Percentiles rank a stretch among this genome's conserved stretches.
phyloP scores from a whole-genome alignment of 2,113 vertebrate genomes.

The Epinephelus fuscoguttatus region DNA sequence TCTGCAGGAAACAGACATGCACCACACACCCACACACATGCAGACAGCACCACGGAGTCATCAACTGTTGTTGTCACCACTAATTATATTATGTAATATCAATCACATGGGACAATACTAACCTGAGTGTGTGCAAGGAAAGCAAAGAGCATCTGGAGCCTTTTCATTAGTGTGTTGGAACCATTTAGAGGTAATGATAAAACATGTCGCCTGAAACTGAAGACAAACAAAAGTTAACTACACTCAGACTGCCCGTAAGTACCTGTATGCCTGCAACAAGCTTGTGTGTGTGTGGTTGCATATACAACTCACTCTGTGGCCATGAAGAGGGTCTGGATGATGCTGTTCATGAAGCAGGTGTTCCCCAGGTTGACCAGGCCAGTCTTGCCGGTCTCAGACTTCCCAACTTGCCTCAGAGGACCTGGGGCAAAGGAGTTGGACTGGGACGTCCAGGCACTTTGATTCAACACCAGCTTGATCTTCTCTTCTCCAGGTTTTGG shows the following conservation, averaged over 20 bases:
- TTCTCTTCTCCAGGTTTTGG: constrained; percentile 95
- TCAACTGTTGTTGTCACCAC: background rate
- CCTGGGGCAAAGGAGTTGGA: constrained; percentile 93
- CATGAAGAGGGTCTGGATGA: constrained; percentile 98
- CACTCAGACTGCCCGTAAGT: background rate
- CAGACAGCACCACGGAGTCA: background rate
- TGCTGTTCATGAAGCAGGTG: constrained; percentile 99
- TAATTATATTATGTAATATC: background rate
- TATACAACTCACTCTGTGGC: constrained; percentile 94
- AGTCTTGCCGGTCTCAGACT: constrained; percentile 98
- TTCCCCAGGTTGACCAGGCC: constrained; percentile 98
- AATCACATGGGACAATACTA: constrained; percentile 32
- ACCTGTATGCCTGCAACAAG: background rate
- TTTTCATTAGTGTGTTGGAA: constrained; percentile 94
- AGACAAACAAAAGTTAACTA: background rate
- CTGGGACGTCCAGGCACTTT: constrained; percentile 99
- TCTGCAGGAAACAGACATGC: constrained; percentile 79
- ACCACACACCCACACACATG: background rate
- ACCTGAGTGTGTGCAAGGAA: constrained; percentile 99
- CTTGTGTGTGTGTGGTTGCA: background rate
- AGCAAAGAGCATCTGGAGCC: constrained; percentile 96
- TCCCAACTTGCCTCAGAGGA: constrained; percentile 91
- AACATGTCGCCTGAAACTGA: constrained; percentile 96
- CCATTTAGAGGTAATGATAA: constrained; percentile 93
- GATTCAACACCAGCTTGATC: constrained; percentile 94